Conservation (phyloP, 1,140 invertebrate species). For the Hermetia illucens region DNA sequence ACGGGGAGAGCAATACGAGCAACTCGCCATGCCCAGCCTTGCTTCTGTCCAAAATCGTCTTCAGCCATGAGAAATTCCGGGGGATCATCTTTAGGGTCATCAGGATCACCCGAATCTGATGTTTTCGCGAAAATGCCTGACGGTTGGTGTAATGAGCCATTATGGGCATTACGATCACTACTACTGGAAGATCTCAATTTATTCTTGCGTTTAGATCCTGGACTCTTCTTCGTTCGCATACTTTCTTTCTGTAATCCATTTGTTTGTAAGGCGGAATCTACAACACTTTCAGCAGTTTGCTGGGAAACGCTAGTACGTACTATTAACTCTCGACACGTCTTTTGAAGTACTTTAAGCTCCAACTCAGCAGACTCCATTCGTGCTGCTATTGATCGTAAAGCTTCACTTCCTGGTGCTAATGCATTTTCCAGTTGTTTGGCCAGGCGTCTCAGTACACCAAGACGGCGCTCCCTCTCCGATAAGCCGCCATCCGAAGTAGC, state of each 20-base stretch:
- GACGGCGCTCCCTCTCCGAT: constrained; percentile 52
- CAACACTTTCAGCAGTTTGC: constrained; percentile 23
- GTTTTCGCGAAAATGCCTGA: background rate
- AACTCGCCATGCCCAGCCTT: constrained; percentile 59
- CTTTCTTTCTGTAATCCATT: background rate
- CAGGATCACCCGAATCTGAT: constrained; percentile 10
- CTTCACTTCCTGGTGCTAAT: constrained; percentile 47
- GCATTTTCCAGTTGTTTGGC: constrained; percentile 50
- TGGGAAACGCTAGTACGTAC: constrained; percentile 45
- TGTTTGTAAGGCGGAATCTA: background rate
- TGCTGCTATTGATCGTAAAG: constrained; percentile 44
- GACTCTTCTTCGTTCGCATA: too few relatives aligned
- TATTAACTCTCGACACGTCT: constrained; percentile 60
- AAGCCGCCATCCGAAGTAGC: constrained; percentile 51
- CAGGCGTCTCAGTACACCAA: constrained; percentile 47
- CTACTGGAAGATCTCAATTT: background rate
- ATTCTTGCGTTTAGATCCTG: constrained; percentile 2
- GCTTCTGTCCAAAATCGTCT: constrained; percentile 33
- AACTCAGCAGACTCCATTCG: constrained; percentile 63
- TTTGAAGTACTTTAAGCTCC: constrained; percentile 60
- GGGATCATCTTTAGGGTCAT: constrained; percentile 28
- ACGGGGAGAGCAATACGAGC: constrained; percentile 62
- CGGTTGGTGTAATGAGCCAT: background rate
- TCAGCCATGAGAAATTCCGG: constrained; percentile 26
- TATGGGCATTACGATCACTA: background rate